Evolutionary conservation across 2,113 vertebrate species (phyloP).

Genomic region (Platichthys flesus): DNA sequence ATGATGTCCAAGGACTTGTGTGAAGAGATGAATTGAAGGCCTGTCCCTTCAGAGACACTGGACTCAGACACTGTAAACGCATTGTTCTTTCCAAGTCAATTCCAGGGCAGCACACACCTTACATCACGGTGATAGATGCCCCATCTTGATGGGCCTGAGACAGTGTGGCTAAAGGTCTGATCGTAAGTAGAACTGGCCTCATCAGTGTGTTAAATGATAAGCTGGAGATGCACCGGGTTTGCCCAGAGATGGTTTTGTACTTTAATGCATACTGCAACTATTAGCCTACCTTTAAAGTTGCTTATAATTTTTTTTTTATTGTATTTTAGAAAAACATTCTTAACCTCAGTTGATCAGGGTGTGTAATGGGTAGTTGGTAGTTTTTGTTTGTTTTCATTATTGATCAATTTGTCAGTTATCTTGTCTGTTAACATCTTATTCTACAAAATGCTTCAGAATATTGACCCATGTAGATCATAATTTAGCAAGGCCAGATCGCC

Average conservation of each 20-base stretch:
- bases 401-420: no score
- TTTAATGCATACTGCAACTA: no score
- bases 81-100: conserved; percentile 53
- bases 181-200: no score
- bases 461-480: not conserved
- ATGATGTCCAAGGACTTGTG: conserved; percentile 20
- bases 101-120: conserved; percentile 6
- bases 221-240: no score
- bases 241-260: no score
- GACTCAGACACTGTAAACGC: conserved; percentile 39
- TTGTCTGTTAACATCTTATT: not conserved
- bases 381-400: no score
- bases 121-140: conserved; percentile 23
- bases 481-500: not conserved
- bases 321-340: no score
- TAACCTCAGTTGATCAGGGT: no score
- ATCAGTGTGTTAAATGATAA: no score
- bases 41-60: conserved; percentile 27
- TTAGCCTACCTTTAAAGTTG: no score
- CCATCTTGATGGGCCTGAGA: not conserved
- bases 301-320: not conserved
- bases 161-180: no score
- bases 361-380: no score
- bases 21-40: conserved; percentile 31
- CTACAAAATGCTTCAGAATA: not conserved